A percentile compares a stretch with the other conserved stretches of the same genome.
These are phyloP conservation scores for Bombus ignitus DNA, from an alignment of 1,140 invertebrate genomes.

Conservation along the genomic window DNA sequence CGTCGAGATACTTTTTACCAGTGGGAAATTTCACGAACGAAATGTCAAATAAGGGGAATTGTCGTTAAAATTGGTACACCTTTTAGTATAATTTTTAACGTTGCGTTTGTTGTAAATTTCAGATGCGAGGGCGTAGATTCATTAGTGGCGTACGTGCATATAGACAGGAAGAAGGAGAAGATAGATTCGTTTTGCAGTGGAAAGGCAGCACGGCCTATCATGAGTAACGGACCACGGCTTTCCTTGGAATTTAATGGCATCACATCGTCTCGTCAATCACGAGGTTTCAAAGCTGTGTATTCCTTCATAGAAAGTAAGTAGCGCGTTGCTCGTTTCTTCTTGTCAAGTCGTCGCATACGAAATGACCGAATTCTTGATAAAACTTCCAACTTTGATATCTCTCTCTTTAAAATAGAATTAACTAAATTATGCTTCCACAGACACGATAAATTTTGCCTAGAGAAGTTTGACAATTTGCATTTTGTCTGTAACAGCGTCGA, in stretches of 20 bases:
- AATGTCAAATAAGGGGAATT: too few species aligned
- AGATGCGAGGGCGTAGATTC: conserved; percentile 91
- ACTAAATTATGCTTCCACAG: too few species aligned
- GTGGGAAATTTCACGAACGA: too few species aligned
- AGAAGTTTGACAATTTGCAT: too few species aligned
- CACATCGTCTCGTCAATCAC: conserved; percentile 87
- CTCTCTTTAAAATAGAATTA: too few species aligned
- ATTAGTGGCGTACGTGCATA: conserved; percentile 89
- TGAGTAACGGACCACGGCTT: conserved; percentile 93
- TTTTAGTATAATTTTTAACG: not conserved
- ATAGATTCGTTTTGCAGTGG: conserved; percentile 93
- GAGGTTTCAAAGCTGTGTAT: conserved; percentile 94
- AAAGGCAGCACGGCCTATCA: conserved; percentile 90
- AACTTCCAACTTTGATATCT: not conserved
- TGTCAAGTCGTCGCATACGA: not conserved
- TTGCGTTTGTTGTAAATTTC: conserved; percentile 35
- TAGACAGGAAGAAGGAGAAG: conserved; percentile 90
- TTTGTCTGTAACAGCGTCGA: too few species aligned
- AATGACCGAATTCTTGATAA: not conserved
- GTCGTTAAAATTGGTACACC: too few species aligned
- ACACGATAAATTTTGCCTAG: too few species aligned
- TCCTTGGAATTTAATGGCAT: conserved; percentile 91
- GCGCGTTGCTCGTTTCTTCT: not conserved
- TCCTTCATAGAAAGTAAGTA: conserved; percentile 94
- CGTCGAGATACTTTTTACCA: too few species aligned